Evolutionary conservation across 2,888 invertebrate species (phyloP).

Genomic region (Netelia virgata): DNA sequence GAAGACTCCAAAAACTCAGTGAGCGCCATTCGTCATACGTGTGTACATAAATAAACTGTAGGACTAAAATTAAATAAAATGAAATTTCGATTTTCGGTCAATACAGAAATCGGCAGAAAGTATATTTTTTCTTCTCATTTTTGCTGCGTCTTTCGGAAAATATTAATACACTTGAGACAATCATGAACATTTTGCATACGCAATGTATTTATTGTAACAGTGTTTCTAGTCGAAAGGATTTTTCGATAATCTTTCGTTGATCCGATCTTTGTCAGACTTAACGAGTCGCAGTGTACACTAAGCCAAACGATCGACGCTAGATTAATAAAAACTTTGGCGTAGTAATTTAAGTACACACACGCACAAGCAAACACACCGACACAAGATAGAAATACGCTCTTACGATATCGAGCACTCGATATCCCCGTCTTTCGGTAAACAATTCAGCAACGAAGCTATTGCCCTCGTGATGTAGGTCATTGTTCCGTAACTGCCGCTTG

Average conservation of each 20-base stretch:
- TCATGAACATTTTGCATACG: slow-evolving; percentile 15
- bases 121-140: neutral
- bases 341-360: slow-evolving; percentile 38
- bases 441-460: slow-evolving; percentile 90
- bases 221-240: slow-evolving; percentile 4
- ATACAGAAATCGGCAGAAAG: neutral
- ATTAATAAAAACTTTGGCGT: slow-evolving; percentile 42
- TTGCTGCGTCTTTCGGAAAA: slow-evolving; percentile 26
- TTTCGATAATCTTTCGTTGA: neutral
- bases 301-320: neutral
- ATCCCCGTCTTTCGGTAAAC: slow-evolving; percentile 91
- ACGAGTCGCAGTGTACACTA: neutral
- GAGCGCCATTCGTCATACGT: slow-evolving; percentile 12
- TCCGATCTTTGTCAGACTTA: neutral
- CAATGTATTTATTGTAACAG: slow-evolving; percentile 4
- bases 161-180: slow-evolving; percentile 39
- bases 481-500: slow-evolving; percentile 98
- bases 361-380: neutral
- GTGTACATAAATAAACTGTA: slow-evolving; percentile 47
- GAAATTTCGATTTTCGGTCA: neutral
- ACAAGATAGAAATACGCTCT: neutral
- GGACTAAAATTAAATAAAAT: slow-evolving; percentile 54
- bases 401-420: slow-evolving; percentile 91
- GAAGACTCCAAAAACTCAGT: slow-evolving; percentile 62
- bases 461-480: slow-evolving; percentile 98